Percentiles rank a stretch among this genome's conserved stretches.
Conservation (phyloP, 2,888 invertebrate species). For the Andrena chrysosceles region DNA sequence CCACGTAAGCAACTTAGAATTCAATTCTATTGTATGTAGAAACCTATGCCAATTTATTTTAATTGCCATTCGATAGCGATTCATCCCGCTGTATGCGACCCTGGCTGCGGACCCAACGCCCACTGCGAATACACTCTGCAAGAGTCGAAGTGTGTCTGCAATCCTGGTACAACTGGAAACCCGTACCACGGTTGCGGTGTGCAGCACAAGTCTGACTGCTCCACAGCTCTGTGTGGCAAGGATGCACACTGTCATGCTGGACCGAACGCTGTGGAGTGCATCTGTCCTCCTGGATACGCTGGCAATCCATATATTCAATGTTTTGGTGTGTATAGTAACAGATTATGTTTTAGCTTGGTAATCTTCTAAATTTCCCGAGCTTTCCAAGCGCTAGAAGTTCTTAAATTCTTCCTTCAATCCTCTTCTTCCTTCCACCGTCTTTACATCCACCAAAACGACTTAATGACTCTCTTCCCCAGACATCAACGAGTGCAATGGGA, state of each 20-base stretch:
- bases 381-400: too few relatives aligned
- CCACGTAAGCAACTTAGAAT: slow-evolving; percentile 90
- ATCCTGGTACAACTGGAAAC: slow-evolving; percentile 94
- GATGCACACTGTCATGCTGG: slow-evolving; percentile 93
- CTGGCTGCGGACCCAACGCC: slow-evolving; percentile 93
- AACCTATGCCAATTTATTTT: not conserved
- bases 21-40: not conserved
- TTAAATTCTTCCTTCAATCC: too few relatives aligned
- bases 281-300: slow-evolving; percentile 92
- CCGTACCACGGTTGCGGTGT: slow-evolving; percentile 93
- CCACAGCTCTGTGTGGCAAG: slow-evolving; percentile 90
- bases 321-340: slow-evolving; percentile 85
- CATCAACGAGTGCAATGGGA: slow-evolving; percentile 92
- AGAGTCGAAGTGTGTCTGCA: slow-evolving; percentile 92
- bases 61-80: slow-evolving; percentile 87
- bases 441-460: not conserved
- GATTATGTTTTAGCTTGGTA: too few relatives aligned
- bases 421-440: not conserved
- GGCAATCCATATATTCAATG: slow-evolving; percentile 96
- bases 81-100: slow-evolving; percentile 91
- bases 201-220: slow-evolving; percentile 90
- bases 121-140: slow-evolving; percentile 93
- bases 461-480: slow-evolving; percentile 81
- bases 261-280: slow-evolving; percentile 91
- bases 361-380: not conserved